phyloP scores from a whole-genome alignment of 1,140 invertebrate genomes.

The Capitella teleta region DNA sequence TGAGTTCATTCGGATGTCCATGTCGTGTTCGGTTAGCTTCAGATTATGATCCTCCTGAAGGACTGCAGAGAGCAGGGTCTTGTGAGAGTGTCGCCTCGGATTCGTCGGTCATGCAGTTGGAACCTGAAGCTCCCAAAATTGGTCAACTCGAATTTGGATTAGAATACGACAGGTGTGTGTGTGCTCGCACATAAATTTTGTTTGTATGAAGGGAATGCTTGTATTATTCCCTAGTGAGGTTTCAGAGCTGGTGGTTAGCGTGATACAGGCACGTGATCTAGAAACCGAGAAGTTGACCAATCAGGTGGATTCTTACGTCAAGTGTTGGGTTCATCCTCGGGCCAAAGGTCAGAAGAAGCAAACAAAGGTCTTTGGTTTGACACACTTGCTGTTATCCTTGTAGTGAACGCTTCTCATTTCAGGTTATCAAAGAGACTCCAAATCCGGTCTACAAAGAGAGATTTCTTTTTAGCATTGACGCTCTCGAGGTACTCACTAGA shows the following conservation, averaged over 20 bases:
- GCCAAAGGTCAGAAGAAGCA: slow-evolving; percentile 56
- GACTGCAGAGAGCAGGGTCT: slow-evolving; percentile 55
- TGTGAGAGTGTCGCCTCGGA: slow-evolving; percentile 74
- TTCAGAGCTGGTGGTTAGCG: slow-evolving; percentile 58
- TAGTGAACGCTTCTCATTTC: no score
- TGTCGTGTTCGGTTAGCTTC: no score
- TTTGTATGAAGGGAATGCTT: background rate
- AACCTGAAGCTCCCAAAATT: slow-evolving; percentile 56
- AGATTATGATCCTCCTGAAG: slow-evolving; percentile 24
- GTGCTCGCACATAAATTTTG: background rate
- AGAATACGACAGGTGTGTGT: slow-evolving; percentile 58
- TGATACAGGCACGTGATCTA: slow-evolving; percentile 64
- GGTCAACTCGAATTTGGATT: slow-evolving; percentile 66
- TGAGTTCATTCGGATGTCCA: no score
- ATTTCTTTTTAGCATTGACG: slow-evolving; percentile 57
- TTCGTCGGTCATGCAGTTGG: slow-evolving; percentile 59
- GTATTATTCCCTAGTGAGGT: slow-evolving; percentile 47
- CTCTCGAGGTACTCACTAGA: slow-evolving; percentile 43
- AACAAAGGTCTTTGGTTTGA: no score
- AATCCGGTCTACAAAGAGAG: slow-evolving; percentile 63
- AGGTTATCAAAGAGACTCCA: slow-evolving; percentile 53
- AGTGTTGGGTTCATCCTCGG: slow-evolving; percentile 62
- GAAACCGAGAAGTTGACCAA: slow-evolving; percentile 49
- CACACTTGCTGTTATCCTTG: no score
- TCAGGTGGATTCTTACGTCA: slow-evolving; percentile 61